These are phyloP conservation scores for Catharus ustulatus DNA, from an alignment of 2,797 vertebrate genomes.

Conservation along the genomic window DNA sequence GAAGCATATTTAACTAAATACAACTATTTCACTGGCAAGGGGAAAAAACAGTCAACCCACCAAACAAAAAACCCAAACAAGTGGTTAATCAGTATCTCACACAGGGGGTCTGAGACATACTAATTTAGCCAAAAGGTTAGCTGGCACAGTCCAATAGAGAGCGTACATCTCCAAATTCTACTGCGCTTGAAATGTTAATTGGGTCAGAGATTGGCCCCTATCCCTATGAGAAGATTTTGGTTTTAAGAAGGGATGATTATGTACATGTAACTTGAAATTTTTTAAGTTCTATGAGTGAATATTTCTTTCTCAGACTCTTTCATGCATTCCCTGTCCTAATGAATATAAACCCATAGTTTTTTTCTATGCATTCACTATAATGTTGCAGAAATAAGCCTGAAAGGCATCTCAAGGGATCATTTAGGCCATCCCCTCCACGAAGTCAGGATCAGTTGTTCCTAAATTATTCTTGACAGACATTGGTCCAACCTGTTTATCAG, in stretches of 20 bases:
- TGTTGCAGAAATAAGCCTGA: background rate
- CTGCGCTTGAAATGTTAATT: background rate
- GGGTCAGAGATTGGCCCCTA: background rate
- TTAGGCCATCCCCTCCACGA: background rate
- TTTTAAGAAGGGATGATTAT: background rate
- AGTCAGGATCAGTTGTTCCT: background rate
- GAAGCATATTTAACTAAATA: background rate
- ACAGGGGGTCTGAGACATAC: background rate
- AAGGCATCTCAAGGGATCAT: background rate
- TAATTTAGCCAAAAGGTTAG: background rate
- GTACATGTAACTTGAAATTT: background rate
- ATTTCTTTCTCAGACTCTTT: background rate
- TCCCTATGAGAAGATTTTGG: background rate
- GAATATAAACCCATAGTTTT: background rate
- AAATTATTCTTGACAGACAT: constrained; percentile 35
- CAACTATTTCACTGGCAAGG: background rate
- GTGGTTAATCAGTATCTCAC: background rate
- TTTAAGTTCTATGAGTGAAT: background rate
- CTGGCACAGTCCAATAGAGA: background rate
- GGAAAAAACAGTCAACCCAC: background rate
- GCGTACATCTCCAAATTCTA: background rate
- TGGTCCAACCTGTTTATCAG: constrained; percentile 26
- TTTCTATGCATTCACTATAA: background rate
- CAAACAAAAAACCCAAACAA: background rate
- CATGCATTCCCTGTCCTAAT: background rate